Evolutionary conservation across 2,888 invertebrate species (phyloP).

Genomic region (Gari tellinella): DNA sequence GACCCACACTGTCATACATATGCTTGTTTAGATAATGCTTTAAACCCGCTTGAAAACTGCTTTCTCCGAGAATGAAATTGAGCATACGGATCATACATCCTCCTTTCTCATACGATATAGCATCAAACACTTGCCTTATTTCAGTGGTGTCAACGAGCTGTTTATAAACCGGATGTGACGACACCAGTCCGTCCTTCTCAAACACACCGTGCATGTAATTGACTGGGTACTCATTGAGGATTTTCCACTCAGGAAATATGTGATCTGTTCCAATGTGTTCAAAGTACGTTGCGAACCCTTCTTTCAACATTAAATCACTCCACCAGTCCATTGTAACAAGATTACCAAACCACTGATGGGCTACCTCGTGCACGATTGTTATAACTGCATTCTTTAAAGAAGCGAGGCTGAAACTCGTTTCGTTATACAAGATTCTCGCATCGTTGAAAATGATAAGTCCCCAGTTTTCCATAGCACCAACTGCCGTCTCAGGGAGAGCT

Average conservation of each 20-base stretch:
- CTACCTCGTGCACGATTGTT: slow-evolving; percentile 91
- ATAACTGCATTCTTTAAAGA: slow-evolving; percentile 82
- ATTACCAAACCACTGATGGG: slow-evolving; percentile 87
- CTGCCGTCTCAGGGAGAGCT: slow-evolving; percentile 94
- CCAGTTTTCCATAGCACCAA: slow-evolving; percentile 95
- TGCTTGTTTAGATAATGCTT: slow-evolving; percentile 86
- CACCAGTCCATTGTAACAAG: slow-evolving; percentile 96
- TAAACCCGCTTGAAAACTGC: slow-evolving; percentile 87
- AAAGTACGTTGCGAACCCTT: slow-evolving; percentile 93
- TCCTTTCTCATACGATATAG: slow-evolving; percentile 95
- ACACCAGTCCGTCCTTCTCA: slow-evolving; percentile 89
- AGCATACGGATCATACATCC: slow-evolving; percentile 90
- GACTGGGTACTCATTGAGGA: slow-evolving; percentile 83
- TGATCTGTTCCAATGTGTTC: slow-evolving; percentile 89
- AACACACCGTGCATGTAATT: slow-evolving; percentile 57
- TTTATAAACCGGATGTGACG: slow-evolving; percentile 95
- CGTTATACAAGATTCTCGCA: slow-evolving; percentile 89
- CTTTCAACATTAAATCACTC: slow-evolving; percentile 95
- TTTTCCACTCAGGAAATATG: slow-evolving; percentile 91
- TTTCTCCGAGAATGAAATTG: slow-evolving; percentile 88
- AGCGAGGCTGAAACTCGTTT: slow-evolving; percentile 75
- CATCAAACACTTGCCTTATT: slow-evolving; percentile 95
- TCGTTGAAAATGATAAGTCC: slow-evolving; percentile 91
- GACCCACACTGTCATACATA: slow-evolving; percentile 90
- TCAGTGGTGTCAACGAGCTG: slow-evolving; percentile 94